These are phyloP conservation scores for Abramis brama DNA, from an alignment of 2,113 vertebrate genomes.

Conservation along the genomic window DNA sequence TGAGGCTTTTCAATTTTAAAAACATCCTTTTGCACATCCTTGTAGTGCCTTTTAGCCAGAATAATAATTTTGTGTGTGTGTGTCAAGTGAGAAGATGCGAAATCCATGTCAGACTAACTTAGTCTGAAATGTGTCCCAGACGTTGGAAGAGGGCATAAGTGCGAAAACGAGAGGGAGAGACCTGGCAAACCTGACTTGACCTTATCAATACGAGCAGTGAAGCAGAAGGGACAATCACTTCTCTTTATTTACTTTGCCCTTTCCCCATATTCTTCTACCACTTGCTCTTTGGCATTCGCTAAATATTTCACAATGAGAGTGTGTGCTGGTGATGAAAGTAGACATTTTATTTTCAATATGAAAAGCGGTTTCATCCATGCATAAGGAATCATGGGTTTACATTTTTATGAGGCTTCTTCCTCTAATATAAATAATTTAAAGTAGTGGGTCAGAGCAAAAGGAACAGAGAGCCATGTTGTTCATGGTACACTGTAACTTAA, in stretches of 20 bases:
- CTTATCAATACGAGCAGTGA: slow-evolving; percentile 70
- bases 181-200: slow-evolving; percentile 30
- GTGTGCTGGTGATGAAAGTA: slow-evolving; percentile 50
- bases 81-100: slow-evolving; percentile 33
- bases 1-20: background rate
- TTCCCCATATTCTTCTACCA: slow-evolving; percentile 66
- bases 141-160: slow-evolving; percentile 25
- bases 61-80: background rate
- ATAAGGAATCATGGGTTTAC: slow-evolving; percentile 64
- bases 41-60: background rate
- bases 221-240: slow-evolving; percentile 74
- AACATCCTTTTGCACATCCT: background rate
- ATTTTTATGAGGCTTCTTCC: slow-evolving; percentile 74
- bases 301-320: slow-evolving; percentile 76
- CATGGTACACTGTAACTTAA: slow-evolving; percentile 55
- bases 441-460: slow-evolving; percentile 60
- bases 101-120: slow-evolving; percentile 29
- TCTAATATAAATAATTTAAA: slow-evolving; percentile 74
- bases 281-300: slow-evolving; percentile 55
- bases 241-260: slow-evolving; percentile 74
- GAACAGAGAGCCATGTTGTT: slow-evolving; percentile 60
- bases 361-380: slow-evolving; percentile 46
- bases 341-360: slow-evolving; percentile 48
- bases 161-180: slow-evolving; percentile 29
- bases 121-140: slow-evolving; percentile 8